These are phyloP conservation scores for Mustela lutreola DNA, from an alignment of 2,113 vertebrate genomes.

Conservation along the genomic window DNA sequence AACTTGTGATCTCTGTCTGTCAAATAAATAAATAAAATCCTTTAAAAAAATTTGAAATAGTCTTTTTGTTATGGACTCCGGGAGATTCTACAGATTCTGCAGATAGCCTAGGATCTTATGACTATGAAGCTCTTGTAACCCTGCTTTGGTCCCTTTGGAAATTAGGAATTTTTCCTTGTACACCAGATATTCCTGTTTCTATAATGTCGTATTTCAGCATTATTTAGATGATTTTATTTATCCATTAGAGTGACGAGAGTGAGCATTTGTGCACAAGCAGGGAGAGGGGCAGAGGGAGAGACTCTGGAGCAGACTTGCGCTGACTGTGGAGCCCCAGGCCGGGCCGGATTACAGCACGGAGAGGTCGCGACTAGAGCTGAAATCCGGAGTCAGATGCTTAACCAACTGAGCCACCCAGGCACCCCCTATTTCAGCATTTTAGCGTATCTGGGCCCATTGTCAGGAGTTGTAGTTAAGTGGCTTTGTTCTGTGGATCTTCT, in stretches of 20 bases:
- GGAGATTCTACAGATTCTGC: not conserved
- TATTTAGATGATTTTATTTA: not conserved
- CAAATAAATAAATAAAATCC: too few relatives aligned
- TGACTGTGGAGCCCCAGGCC: not conserved
- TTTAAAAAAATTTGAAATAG: not conserved
- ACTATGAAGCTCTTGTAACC: not conserved
- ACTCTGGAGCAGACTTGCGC: not conserved
- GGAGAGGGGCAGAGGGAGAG: not conserved
- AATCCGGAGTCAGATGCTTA: not conserved
- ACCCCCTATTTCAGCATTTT: not conserved
- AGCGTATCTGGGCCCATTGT: not conserved
- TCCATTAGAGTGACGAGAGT: not conserved
- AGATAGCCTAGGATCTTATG: not conserved
- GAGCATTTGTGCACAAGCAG: not conserved
- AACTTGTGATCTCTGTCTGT: too few relatives aligned
- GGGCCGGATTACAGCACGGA: rapidly evolving
- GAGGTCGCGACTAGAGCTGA: not conserved
- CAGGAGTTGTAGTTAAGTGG: not conserved
- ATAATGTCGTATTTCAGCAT: not conserved
- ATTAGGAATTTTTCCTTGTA: not conserved
- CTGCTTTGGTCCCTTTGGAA: not conserved
- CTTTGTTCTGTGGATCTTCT: not conserved
- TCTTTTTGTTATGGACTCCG: not conserved
- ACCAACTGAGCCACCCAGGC: not conserved
- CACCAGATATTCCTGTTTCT: not conserved